These are phyloP conservation scores for Cantharis rufa DNA, from an alignment of 2,888 invertebrate species.

Conservation along the genomic window DNA sequence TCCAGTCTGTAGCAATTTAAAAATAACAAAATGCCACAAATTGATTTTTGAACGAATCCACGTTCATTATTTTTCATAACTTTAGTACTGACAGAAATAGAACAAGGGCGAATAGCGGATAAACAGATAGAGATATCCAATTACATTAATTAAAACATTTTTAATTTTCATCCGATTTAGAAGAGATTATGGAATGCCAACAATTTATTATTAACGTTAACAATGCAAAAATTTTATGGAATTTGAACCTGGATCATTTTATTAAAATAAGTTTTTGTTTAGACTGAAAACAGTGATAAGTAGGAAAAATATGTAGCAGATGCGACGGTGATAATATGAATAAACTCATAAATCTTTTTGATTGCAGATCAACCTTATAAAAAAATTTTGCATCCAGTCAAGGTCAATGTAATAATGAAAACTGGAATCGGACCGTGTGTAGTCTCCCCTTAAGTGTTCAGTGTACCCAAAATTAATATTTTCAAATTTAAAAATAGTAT, in stretches of 20 bases:
- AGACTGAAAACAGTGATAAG: no score
- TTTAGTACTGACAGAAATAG: neutral
- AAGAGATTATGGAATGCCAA: neutral
- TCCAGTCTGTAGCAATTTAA: neutral
- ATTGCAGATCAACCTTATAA: no score
- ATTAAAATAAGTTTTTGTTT: no score
- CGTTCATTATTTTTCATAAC: neutral
- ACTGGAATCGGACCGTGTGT: neutral
- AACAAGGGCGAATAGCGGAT: neutral
- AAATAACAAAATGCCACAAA: neutral
- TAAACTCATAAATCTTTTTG: no score
- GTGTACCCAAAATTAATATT: no score
- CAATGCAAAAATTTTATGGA: neutral
- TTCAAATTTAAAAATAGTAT: no score
- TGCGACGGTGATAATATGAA: no score
- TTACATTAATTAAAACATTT: neutral
- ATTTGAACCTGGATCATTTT: no score
- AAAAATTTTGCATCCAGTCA: no score
- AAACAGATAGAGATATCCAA: neutral
- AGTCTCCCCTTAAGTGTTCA: no score
- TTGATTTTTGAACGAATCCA: neutral
- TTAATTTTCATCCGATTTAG: neutral
- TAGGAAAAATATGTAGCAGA: no score
- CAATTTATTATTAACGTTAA: neutral
- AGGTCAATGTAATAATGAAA: no score